These are phyloP conservation scores for Dryadula phaetusa DNA, from an alignment of 2,888 invertebrate species.

Conservation along the genomic window DNA sequence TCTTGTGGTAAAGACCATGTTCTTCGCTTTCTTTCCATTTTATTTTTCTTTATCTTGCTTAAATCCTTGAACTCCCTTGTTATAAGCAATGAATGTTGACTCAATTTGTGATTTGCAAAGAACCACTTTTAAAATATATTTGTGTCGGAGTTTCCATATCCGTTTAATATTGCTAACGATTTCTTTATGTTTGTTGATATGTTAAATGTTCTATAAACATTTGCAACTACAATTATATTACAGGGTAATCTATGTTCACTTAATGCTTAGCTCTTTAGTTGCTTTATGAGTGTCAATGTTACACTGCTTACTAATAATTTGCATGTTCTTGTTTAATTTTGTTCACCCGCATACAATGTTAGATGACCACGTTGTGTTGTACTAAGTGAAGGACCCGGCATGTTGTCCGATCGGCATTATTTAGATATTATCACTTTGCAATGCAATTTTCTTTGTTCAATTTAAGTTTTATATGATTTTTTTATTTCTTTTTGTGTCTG, in stretches of 20 bases:
- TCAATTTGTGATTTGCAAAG: background rate
- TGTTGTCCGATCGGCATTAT: conserved; percentile 2
- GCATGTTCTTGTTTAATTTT: conserved; percentile 8
- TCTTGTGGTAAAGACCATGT: conserved; percentile 56
- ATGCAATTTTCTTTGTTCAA: background rate
- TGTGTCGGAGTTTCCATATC: background rate
- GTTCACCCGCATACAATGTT: background rate
- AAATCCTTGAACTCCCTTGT: conserved; percentile 3
- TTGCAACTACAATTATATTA: background rate
- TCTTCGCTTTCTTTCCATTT: conserved; percentile 34
- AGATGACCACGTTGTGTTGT: background rate
- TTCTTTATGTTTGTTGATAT: background rate
- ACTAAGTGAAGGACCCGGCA: background rate
- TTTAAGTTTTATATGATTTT: conserved; percentile 4
- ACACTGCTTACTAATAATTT: conserved; percentile 20
- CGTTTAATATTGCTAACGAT: background rate
- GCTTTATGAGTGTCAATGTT: conserved; percentile 12
- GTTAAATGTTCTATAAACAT: background rate
- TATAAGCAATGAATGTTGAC: conserved; percentile 1
- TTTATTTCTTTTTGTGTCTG: background rate
- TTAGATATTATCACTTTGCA: conserved; percentile 4
- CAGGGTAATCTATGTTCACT: background rate
- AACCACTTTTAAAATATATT: background rate
- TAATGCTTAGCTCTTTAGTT: conserved; percentile 16
- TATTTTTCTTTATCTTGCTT: conserved; percentile 33